These are phyloP conservation scores for human DNA, from an alignment of 2,113 vertebrate genomes.

Conservation along the genomic window DNA sequence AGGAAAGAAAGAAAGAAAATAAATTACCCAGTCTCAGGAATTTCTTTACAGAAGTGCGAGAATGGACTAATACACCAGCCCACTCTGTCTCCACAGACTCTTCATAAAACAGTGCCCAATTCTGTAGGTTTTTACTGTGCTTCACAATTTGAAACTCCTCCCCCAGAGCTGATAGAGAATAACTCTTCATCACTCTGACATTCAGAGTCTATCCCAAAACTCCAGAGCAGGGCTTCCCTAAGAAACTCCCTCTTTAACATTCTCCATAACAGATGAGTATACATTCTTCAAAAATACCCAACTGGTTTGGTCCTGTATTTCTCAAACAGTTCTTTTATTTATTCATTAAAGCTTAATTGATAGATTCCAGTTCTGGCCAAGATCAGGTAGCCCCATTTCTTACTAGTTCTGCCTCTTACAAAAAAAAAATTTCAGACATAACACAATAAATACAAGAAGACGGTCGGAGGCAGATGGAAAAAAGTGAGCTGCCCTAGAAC, in stretches of 20 bases:
- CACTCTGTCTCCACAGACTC: not conserved
- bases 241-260: not conserved
- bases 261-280: not conserved
- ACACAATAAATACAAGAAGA: not conserved
- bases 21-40: no score
- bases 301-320: not conserved
- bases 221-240: not conserved
- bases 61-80: not conserved
- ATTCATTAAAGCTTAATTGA: constrained; percentile 34
- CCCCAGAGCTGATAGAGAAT: not conserved
- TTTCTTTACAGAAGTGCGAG: no score
- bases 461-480: not conserved
- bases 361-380: not conserved
- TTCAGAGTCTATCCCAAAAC: not conserved
- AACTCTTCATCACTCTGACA: not conserved
- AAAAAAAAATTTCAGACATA: not conserved
- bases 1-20: no score
- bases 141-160: not conserved
- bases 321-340: constrained; percentile 22
- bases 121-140: not conserved
- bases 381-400: not conserved
- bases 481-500: not conserved
- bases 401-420: not conserved
- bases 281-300: not conserved
- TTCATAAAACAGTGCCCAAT: not conserved